phyloP scores from a whole-genome alignment of 2,888 invertebrate genomes.

The Aricia artaxerxes region DNA sequence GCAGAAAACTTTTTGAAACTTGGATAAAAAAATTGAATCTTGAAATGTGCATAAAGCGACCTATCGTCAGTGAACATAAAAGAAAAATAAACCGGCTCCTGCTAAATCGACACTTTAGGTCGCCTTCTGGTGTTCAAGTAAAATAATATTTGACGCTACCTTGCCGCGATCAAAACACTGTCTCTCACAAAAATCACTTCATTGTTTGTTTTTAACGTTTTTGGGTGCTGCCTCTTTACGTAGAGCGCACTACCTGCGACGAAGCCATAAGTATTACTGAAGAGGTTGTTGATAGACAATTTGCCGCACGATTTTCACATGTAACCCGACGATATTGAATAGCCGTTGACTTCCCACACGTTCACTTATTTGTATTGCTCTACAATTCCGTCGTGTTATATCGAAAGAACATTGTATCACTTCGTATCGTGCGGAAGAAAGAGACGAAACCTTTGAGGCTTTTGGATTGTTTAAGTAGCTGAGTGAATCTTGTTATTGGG shows the following conservation, averaged over 20 bases:
- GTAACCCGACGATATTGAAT: conserved; percentile 52
- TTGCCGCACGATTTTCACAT: conserved; percentile 69
- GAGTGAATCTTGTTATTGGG: neutral
- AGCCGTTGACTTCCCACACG: conserved; percentile 41
- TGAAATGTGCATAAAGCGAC: conserved; percentile 39
- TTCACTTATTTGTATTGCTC: conserved; percentile 34
- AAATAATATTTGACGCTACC: conserved; percentile 47
- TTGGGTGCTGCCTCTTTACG: conserved; percentile 38
- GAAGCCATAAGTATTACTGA: conserved; percentile 64
- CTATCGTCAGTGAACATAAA: conserved; percentile 51
- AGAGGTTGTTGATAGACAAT: conserved; percentile 54
- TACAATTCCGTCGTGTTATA: conserved; percentile 45
- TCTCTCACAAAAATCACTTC: conserved; percentile 61
- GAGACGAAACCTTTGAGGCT: conserved; percentile 61
- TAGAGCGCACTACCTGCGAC: conserved; percentile 47
- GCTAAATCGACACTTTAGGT: conserved; percentile 39
- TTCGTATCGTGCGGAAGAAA: conserved; percentile 57
- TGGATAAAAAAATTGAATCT: neutral
- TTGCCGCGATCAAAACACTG: conserved; percentile 59
- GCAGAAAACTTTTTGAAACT: neutral
- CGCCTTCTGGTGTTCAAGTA: conserved; percentile 36
- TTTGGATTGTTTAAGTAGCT: conserved; percentile 46
- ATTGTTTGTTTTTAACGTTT: conserved; percentile 51
- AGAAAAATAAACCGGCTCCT: conserved; percentile 52
- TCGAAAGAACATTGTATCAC: conserved; percentile 61